phyloP scores from a whole-genome alignment of 1,140 invertebrate genomes.

The Nasonia vitripennis region DNA sequence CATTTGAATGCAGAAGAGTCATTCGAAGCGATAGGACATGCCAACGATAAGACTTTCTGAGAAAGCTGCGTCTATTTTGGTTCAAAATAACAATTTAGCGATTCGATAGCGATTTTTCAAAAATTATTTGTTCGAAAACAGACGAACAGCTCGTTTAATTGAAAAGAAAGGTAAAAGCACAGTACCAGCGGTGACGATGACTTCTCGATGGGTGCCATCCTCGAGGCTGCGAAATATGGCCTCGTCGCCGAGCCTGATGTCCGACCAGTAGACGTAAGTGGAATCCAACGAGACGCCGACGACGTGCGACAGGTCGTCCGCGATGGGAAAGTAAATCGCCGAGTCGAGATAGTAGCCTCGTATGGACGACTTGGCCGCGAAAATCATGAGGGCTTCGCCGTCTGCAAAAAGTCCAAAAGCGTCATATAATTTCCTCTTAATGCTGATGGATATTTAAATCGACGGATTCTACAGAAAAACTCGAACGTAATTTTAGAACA shows the following conservation, averaged over 20 bases:
- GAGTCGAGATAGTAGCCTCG: slow-evolving; percentile 74
- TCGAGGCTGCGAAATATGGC: slow-evolving; percentile 78
- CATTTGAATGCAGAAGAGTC: no score
- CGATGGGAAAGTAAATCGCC: slow-evolving; percentile 71
- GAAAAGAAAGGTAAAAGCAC: not conserved
- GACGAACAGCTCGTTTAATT: no score
- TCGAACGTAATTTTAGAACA: no score
- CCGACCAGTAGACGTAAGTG: slow-evolving; percentile 84
- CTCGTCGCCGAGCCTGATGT: slow-evolving; percentile 80
- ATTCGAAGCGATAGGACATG: no score
- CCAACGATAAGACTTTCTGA: no score
- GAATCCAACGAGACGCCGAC: slow-evolving; percentile 83
- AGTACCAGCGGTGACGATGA: slow-evolving; percentile 73
- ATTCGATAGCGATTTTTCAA: no score
- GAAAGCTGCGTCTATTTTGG: no score
- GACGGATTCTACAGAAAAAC: no score
- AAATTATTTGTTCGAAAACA: no score
- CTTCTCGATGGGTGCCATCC: slow-evolving; percentile 77
- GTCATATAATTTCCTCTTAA: not conserved
- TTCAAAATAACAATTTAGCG: no score
- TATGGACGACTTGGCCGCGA: slow-evolving; percentile 76
- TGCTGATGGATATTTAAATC: not conserved
- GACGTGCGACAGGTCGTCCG: slow-evolving; percentile 76
- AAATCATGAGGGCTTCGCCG: slow-evolving; percentile 80
- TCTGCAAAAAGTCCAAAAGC: slow-evolving; percentile 58